Evolutionary conservation across 1,140 invertebrate species (phyloP).

Genomic region (Lepidostoma basale): DNA sequence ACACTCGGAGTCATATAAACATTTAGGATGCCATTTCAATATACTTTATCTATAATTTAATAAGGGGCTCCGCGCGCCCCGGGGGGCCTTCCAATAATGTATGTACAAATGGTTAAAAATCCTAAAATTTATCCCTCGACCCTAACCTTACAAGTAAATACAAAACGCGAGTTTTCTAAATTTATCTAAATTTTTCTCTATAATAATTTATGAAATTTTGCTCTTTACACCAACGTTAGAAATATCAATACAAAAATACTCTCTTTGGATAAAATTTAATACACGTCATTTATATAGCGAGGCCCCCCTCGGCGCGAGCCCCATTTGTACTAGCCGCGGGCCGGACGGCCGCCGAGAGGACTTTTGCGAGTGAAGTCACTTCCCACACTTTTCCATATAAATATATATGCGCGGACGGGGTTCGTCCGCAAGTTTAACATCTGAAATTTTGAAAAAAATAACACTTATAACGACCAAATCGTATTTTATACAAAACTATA

Average conservation of each 20-base stretch:
- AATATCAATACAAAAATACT: conserved; percentile 66
- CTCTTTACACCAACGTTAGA: conserved; percentile 63
- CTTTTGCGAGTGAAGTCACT: conserved; percentile 28
- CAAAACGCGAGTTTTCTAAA: conserved; percentile 63
- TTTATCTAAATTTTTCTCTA: conserved; percentile 62
- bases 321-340: conserved; percentile 58
- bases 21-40: conserved; percentile 55
- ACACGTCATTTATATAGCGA: conserved; percentile 51
- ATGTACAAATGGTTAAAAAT: conserved; percentile 62
- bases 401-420: conserved; percentile 44
- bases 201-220: conserved; percentile 61
- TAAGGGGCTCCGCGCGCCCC: conserved; percentile 51
- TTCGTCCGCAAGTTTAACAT: conserved; percentile 42
- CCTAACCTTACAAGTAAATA: conserved; percentile 61
- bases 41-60: conserved; percentile 56
- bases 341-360: conserved; percentile 33
- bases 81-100: conserved; percentile 51
- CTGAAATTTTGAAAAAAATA: conserved; percentile 47
- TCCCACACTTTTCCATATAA: conserved; percentile 40
- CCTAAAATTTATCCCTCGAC: conserved; percentile 46
- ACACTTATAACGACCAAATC: conserved; percentile 47
- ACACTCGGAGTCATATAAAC: conserved; percentile 64
- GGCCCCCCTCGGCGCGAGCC: conserved; percentile 35
- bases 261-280: conserved; percentile 63
- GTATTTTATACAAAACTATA: conserved; percentile 48